Evolutionary conservation across 2,113 vertebrate species (phyloP).

Genomic region (Rhegmatorhina hoffmannsi): DNA sequence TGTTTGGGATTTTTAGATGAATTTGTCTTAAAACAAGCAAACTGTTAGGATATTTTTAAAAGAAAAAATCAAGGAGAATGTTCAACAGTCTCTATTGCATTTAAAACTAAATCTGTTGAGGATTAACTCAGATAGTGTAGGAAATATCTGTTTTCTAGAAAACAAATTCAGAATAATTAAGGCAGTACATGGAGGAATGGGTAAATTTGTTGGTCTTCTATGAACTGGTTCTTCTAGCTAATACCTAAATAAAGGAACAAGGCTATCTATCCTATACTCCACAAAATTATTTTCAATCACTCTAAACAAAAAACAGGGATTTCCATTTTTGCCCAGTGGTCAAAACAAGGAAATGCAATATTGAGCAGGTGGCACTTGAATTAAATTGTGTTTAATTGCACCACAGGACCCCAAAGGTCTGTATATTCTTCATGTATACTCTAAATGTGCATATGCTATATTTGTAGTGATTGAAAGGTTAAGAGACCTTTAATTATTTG

Average conservation of each 20-base stretch:
- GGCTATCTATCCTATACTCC: neutral
- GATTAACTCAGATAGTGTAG: neutral
- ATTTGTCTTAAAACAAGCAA: neutral
- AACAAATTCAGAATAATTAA: neutral
- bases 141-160: neutral
- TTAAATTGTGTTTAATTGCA: neutral
- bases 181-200: accelerated
- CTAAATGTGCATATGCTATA: neutral
- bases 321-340: neutral
- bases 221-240: neutral
- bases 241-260: neutral
- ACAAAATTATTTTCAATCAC: neutral
- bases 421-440: neutral
- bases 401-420: neutral
- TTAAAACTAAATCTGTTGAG: neutral
- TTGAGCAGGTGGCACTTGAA: neutral
- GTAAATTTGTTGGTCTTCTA: neutral
- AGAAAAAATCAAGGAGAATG: neutral
- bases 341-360: neutral
- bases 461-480: neutral
- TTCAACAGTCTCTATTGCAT: neutral
- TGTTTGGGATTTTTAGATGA: neutral
- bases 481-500: neutral
- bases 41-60: neutral
- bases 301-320: neutral